Conservation (phyloP, 1,140 invertebrate species). For the Bombus huntii region DNA sequence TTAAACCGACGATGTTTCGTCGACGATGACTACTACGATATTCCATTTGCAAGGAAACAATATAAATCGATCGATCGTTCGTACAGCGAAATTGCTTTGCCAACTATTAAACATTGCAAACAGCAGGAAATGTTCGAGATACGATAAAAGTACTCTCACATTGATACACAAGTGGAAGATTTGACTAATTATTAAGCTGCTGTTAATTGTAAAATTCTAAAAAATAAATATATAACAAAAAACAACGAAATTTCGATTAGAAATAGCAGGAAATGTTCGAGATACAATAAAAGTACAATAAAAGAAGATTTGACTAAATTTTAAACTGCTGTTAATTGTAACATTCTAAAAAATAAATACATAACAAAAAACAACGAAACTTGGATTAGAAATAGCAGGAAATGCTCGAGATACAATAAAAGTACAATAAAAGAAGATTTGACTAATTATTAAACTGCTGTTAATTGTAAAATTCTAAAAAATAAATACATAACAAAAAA, state of each 20-base stretch:
- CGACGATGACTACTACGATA: too few relatives aligned
- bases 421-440: background rate
- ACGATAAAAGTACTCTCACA: accelerated
- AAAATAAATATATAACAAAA: too few relatives aligned
- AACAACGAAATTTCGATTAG: too few relatives aligned
- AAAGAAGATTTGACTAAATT: background rate
- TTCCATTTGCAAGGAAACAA: too few relatives aligned
- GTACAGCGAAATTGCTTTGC: too few relatives aligned
- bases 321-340: too few relatives aligned
- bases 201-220: background rate
- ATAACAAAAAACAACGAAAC: too few relatives aligned
- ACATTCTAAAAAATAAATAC: background rate
- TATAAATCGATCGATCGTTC: too few relatives aligned
- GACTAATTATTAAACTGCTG: background rate
- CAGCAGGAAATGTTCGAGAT: too few relatives aligned
- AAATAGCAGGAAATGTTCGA: accelerated
- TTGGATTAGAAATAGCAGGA: too few relatives aligned
- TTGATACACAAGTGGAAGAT: accelerated
- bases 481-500: too few relatives aligned
- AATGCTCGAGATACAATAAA: background rate
- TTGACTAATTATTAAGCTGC: background rate
- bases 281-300: background rate
- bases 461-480: background rate
- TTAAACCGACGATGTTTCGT: too few relatives aligned
- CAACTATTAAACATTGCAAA: background rate